Evolutionary conservation across 2,113 vertebrate species (phyloP).

Genomic region (Psettodes erumei): DNA sequence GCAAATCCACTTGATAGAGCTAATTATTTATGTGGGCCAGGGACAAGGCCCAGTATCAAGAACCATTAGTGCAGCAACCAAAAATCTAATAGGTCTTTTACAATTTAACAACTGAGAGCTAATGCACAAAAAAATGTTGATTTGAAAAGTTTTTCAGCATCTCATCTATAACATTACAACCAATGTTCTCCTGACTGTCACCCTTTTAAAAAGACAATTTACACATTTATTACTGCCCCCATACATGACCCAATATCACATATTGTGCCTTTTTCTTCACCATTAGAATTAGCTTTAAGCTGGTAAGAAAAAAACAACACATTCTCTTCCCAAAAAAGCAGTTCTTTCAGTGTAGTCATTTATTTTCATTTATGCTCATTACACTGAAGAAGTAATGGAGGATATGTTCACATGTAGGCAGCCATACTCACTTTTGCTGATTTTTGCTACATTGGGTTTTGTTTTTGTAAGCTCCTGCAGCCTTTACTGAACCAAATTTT

Average conservation of each 20-base stretch:
- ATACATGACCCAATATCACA: neutral
- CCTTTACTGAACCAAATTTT: neutral
- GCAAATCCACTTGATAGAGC: no score
- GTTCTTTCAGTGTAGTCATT: neutral
- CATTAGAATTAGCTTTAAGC: neutral
- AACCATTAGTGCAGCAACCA: neutral
- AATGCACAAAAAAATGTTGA: neutral
- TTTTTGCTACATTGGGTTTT: neutral
- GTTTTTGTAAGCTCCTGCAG: neutral
- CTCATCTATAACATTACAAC: neutral
- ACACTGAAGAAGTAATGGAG: neutral
- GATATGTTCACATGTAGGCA: slow-evolving; percentile 1
- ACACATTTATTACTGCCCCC: neutral
- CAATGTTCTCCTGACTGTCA: neutral
- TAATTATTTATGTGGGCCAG: neutral
- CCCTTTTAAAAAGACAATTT: neutral
- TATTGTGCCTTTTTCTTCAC: neutral
- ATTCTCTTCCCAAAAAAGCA: neutral
- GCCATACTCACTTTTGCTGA: neutral
- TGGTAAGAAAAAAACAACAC: neutral
- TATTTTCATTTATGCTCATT: neutral
- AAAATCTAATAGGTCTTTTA: neutral
- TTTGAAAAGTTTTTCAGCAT: neutral
- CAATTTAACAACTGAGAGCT: neutral
- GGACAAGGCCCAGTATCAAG: neutral